Evolutionary conservation across 92 coral and sea anemone genomes (phyloP), one percentile per base, ranked within the genome.

Genomic region (Epizoanthus illoricatus): DNA sequence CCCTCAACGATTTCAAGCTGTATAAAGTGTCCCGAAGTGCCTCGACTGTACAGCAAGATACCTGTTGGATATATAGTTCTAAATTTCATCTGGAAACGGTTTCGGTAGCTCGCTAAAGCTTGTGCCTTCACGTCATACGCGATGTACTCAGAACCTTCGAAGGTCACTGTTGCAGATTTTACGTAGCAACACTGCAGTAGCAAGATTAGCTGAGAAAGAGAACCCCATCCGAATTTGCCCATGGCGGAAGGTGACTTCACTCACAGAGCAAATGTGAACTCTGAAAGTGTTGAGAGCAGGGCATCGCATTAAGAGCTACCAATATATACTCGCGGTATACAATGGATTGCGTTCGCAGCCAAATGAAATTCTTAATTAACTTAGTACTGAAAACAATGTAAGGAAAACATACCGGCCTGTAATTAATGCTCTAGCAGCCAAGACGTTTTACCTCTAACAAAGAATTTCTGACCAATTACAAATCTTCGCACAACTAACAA

Each of bases 361-460:
- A 57, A 74, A 74, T 45, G 20, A 67, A 74, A 74, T 74, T 74
- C 59, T 74, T 74, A 74, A 74, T 74, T 74, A 74, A 11, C 65
- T 33, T 33, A 74, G 24, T 23, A 64, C 65, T 23, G 18, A 8
- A 74, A 74, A 74, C 80, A 74, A 55, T 74, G 16, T 55, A 13
- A 24, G 39, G 65, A 74, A 40, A 68, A 39, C 33, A 68, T 68
- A 16, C 73, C n/a, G 73, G 42, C 73, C 1, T 28, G 70, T 17
- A 65, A 65, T 65, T 65, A 65, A 52, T 9, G 56, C 15, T 65
- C 13, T 21, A 24, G 18, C n/a, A 36, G 40, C n/a, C 3, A 68
- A 68, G 73, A 7, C 73, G 56, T 52, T 45, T 19, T 45, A 68
- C 39, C 17, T 15, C 10, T 33, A 3, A 68, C 18, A 68, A 13